Evolutionary conservation across 2,888 invertebrate species (phyloP).

Genomic region (Torymus tubicola): DNA sequence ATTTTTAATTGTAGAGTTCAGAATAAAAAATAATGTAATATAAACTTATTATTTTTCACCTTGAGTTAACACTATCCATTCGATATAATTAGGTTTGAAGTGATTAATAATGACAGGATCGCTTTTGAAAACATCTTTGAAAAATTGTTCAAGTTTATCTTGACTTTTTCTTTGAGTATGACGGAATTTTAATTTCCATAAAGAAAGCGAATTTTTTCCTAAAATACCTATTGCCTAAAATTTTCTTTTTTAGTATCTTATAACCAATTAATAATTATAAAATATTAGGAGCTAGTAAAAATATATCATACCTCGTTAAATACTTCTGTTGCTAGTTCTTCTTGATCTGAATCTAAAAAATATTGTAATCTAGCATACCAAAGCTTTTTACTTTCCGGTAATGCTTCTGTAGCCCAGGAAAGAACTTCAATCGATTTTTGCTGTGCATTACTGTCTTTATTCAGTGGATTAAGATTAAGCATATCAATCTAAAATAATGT

Average conservation of each 20-base stretch:
- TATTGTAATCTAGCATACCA: slow-evolving; percentile 78
- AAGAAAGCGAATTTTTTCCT: slow-evolving; percentile 74
- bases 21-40: not conserved
- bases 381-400: slow-evolving; percentile 76
- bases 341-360: slow-evolving; percentile 75
- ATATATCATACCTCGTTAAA: slow-evolving; percentile 72
- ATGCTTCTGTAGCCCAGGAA: slow-evolving; percentile 75
- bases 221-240: slow-evolving; percentile 71
- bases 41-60: slow-evolving; percentile 61
- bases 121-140: slow-evolving; percentile 76
- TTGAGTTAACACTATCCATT: slow-evolving; percentile 79
- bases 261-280: no score
- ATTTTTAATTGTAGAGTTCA: slow-evolving; percentile 3
- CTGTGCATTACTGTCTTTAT: slow-evolving; percentile 60
- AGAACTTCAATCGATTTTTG: slow-evolving; percentile 72
- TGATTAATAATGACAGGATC: slow-evolving; percentile 77
- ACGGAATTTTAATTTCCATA: slow-evolving; percentile 77
- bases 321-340: slow-evolving; percentile 74
- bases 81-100: slow-evolving; percentile 81
- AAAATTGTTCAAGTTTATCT: slow-evolving; percentile 74
- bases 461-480: slow-evolving; percentile 64
- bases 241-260: no score
- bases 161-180: slow-evolving; percentile 71
- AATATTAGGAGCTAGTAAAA: no score
- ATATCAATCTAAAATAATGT: slow-evolving; percentile 66